phyloP scores from a whole-genome alignment of 2,888 invertebrate species.

The Synanthedon formicaeformis region DNA sequence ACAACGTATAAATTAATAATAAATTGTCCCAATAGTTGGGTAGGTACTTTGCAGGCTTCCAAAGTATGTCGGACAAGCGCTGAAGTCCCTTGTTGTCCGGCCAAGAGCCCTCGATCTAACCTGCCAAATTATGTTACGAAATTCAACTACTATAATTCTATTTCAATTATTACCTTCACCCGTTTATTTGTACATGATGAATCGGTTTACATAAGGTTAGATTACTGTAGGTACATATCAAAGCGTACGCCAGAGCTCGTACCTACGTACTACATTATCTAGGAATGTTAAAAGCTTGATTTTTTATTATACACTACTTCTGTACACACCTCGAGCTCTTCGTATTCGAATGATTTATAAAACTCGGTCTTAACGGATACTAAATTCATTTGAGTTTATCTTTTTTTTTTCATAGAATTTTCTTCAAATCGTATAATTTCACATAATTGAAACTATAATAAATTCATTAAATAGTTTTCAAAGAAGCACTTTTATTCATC shows the following conservation, averaged over 20 bases:
- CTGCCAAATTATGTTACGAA: constrained; percentile 40
- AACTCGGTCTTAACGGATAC: neutral
- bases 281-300: constrained; percentile 65
- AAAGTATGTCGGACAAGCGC: constrained; percentile 17
- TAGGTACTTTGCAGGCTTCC: constrained; percentile 5
- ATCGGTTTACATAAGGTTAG: constrained; percentile 35
- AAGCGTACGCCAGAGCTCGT: constrained; percentile 22
- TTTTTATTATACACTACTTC: constrained; percentile 25
- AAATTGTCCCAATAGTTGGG: constrained; percentile 1
- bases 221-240: constrained; percentile 17
- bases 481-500: too few species aligned
- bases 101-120: constrained; percentile 30
- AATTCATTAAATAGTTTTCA: too few species aligned
- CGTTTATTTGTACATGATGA: constrained; percentile 66
- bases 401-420: too few species aligned
- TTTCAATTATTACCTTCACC: constrained; percentile 69
- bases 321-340: constrained; percentile 1
- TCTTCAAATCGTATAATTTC: too few species aligned
- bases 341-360: neutral
- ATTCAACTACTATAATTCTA: constrained; percentile 65
- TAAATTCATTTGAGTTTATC: too few species aligned
- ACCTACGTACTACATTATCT: constrained; percentile 38
- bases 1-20: too few species aligned
- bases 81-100: constrained; percentile 36
- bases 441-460: too few species aligned